Conservation (phyloP, 2,113 vertebrate species). For the Chloropsis hardwickii region DNA sequence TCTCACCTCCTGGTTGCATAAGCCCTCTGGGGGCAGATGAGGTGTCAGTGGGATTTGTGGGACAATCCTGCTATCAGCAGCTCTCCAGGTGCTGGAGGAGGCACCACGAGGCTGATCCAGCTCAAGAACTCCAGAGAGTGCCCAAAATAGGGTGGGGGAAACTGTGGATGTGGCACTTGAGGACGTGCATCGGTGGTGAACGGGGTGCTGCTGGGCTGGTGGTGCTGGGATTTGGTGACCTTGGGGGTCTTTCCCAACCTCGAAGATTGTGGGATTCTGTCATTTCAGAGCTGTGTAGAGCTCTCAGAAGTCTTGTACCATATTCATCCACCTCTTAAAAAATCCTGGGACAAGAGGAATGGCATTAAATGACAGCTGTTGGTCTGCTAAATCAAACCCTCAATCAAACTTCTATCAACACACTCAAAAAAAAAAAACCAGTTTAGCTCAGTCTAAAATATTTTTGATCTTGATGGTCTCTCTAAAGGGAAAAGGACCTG, state of each 20-base stretch:
- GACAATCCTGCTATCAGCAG: background rate
- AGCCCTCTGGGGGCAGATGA: background rate
- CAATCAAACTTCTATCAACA: background rate
- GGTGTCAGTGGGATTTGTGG: background rate
- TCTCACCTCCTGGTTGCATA: conserved; percentile 11
- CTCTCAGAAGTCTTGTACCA: background rate
- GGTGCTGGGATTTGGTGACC: background rate
- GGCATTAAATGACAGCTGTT: background rate
- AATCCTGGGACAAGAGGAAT: background rate
- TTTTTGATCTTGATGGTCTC: background rate
- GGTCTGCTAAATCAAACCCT: background rate
- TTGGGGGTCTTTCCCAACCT: background rate
- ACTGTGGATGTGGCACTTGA: background rate
- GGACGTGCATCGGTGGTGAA: rapidly evolving
- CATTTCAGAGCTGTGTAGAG: background rate
- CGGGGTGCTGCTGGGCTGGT: background rate
- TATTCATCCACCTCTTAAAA: background rate
- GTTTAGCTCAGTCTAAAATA: background rate
- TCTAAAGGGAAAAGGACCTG: background rate
- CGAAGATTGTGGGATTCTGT: background rate
- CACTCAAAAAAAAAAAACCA: rapidly evolving
- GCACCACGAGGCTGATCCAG: background rate
- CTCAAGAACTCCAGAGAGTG: rapidly evolving
- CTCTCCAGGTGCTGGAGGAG: background rate
- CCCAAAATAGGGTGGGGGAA: background rate